A percentile compares a stretch with the other conserved stretches of the same genome.
These are phyloP conservation scores for Drosophila miranda DNA, from an alignment of 1,140 invertebrate species.

Conservation along the genomic window DNA sequence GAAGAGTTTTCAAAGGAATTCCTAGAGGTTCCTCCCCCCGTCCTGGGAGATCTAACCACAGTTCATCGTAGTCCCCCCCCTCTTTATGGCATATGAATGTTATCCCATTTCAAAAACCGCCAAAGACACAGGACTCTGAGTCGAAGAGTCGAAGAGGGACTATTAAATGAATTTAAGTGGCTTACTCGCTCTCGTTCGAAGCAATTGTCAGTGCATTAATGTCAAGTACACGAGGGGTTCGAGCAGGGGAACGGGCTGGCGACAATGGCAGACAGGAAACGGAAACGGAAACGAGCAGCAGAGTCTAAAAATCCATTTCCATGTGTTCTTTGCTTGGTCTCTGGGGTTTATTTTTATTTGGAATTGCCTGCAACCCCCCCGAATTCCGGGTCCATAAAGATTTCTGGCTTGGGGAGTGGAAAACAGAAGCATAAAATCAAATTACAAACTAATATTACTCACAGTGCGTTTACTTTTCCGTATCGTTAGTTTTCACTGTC, in stretches of 20 bases:
- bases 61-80: too few relatives aligned
- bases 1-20: too few relatives aligned
- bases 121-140: constrained; percentile 8
- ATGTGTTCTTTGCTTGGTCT: background rate
- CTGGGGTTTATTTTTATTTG: background rate
- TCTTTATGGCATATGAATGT: constrained; percentile 1
- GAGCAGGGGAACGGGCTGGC: background rate
- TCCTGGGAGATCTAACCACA: too few relatives aligned
- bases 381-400: too few relatives aligned
- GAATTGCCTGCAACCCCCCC: constrained; percentile 48
- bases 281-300: constrained; percentile 22
- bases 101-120: constrained; percentile 21
- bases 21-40: too few relatives aligned
- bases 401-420: constrained; percentile 6
- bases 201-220: constrained; percentile 73
- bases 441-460: constrained; percentile 81
- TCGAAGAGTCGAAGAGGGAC: constrained; percentile 23
- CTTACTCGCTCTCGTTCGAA: constrained; percentile 56
- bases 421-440: constrained; percentile 73
- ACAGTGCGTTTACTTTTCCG: constrained; percentile 81
- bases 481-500: constrained; percentile 80
- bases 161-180: constrained; percentile 71
- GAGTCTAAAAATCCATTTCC: constrained; percentile 22
- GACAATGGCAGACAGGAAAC: constrained; percentile 29
- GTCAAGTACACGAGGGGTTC: constrained; percentile 32